Conservation (phyloP, 2,888 invertebrate species). For the Phorcus lineatus region DNA sequence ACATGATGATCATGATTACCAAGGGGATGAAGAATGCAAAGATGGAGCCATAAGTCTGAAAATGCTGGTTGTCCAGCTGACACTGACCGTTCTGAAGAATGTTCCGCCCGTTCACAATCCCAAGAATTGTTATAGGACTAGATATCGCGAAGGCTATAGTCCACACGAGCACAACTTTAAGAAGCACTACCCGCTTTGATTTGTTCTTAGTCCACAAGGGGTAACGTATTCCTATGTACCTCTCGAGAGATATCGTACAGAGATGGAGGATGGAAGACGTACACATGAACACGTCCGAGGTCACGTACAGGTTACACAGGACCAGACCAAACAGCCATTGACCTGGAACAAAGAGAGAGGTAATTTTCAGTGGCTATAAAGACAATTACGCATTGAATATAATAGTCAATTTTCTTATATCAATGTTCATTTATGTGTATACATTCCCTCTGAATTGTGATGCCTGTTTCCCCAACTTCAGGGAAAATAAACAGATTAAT, state of each 20-base stretch:
- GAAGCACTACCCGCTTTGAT: conserved; percentile 70
- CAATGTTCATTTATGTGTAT: too few relatives aligned
- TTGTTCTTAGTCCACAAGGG: conserved; percentile 82
- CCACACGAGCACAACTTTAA: conserved; percentile 97
- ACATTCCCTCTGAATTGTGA: too few relatives aligned
- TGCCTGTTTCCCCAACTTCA: too few relatives aligned
- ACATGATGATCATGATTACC: conserved; percentile 95
- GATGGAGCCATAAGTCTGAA: conserved; percentile 91
- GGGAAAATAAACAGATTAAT: too few relatives aligned
- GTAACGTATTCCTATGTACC: conserved; percentile 92
- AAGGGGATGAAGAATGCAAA: conserved; percentile 97
- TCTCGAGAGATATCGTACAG: conserved; percentile 79
- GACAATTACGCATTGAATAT: too few relatives aligned
- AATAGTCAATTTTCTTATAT: too few relatives aligned
- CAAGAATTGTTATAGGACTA: conserved; percentile 77
- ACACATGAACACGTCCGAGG: conserved; percentile 81
- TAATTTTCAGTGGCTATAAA: too few relatives aligned
- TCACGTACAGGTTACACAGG: conserved; percentile 76
- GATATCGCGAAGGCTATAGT: conserved; percentile 82
- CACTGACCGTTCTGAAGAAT: conserved; percentile 80
- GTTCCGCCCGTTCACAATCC: conserved; percentile 80
- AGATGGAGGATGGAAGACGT: conserved; percentile 79
- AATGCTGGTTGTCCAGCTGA: conserved; percentile 74
- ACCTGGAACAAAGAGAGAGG: conserved; percentile 79
- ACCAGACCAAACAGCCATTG: conserved; percentile 87